Evolutionary conservation across 2,113 vertebrate genomes (phyloP), one percentile per base, ranked within the genome.

Genomic region (Anhinga anhinga): DNA sequence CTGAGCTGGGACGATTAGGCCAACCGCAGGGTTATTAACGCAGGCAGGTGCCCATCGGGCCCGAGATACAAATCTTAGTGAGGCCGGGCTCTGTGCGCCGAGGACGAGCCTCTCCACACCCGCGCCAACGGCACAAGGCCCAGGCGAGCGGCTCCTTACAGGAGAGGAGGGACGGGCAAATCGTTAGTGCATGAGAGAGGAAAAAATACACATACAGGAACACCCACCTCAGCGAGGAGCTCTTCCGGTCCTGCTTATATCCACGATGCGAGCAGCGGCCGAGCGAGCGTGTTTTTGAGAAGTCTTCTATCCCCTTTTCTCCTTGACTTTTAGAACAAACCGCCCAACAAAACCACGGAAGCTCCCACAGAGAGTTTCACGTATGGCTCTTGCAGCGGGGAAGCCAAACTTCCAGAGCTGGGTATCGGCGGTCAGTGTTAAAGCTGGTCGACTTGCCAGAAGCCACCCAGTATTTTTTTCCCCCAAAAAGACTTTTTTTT

Each of bases 41-140:
- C 27, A 10, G 21, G 12, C 63, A 16, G 63, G 62, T 7, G 2
- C 25, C 58, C 55, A 4, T 13, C 36, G 2, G n/a, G 25, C 22
- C 47, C 3, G 4, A 21, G 38, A 19, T 8, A 8, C 3, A 21
- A 27, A 27, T 21, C 78, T 29, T 30, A 8, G 36, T 3, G 9
- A 65, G 77, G 49, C 78, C 3, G 4, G 40, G 42, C 50, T 14
- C 40, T 4, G 10, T 2, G 36, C 2, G 5, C 4, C 1, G 42
- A 59, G 80, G n/a, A 34, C 6, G 44, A 17, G 65, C 52, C 67
- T 47, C 42, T 47, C 63, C 52, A 3, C 1, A 19, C 27, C n/a
- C 19, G 5, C 10, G n/a, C 19, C 30, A 0, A 44, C 13, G 2
- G 42, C 27, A 5, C 22, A 3, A 34, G n/a, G 53, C 40, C 26